Evolutionary conservation across 2,113 vertebrate genomes (phyloP).

Genomic region (Pachypanchax playfairii): DNA sequence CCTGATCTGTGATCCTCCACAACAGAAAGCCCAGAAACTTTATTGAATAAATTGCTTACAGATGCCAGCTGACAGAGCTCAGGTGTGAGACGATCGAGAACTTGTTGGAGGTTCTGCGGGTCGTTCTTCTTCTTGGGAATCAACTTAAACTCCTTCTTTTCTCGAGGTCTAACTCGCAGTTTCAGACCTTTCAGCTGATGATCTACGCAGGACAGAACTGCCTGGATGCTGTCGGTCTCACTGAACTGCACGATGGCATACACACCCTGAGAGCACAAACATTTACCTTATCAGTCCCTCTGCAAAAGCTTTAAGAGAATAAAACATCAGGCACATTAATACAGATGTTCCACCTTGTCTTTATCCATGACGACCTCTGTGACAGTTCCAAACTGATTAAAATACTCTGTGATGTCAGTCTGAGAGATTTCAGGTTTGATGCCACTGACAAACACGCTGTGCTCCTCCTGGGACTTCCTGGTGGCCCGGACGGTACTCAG

Average conservation of each 20-base stretch:
- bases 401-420: constrained; percentile 81
- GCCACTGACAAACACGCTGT: constrained; percentile 90
- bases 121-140: constrained; percentile 77
- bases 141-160: constrained; percentile 86
- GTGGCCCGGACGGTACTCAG: constrained; percentile 77
- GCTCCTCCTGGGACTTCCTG: constrained; percentile 83
- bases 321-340: too few species aligned
- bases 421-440: constrained; percentile 81
- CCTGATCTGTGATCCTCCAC: too few species aligned
- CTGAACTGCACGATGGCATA: constrained; percentile 90
- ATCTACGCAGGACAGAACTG: constrained; percentile 73
- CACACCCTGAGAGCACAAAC: constrained; percentile 77
- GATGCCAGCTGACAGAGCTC: constrained; percentile 77
- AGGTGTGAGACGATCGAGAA: constrained; percentile 72
- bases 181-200: constrained; percentile 81
- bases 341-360: constrained; percentile 82
- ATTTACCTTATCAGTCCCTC: neutral
- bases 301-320: neutral
- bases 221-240: constrained; percentile 62
- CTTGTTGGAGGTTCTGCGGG: constrained; percentile 59
- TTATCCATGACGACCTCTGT: constrained; percentile 90
- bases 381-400: constrained; percentile 83
- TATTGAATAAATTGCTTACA: too few species aligned
- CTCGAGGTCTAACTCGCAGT: constrained; percentile 85
- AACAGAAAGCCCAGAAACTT: too few species aligned